Evolutionary conservation across 2,797 vertebrate species (phyloP), one percentile per base, ranked within the genome.

Genomic region (Diplodus sargus): DNA sequence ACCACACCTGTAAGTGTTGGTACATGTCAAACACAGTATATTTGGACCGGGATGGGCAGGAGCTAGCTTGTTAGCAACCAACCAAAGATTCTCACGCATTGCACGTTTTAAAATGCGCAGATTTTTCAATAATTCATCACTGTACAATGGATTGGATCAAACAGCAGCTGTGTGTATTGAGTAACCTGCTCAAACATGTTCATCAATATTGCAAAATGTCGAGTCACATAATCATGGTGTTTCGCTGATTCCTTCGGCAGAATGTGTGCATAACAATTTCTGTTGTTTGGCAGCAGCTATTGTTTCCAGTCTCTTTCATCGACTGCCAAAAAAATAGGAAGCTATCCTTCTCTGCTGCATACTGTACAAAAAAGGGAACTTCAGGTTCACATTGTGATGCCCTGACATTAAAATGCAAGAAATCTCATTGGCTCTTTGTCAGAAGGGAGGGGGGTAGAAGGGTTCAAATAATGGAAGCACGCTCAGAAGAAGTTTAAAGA

Each of bases 351-450:
- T 10, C 42, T 39, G 16, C 3, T 34, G 22, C 14, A 39, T 47
- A 39, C 11, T 3, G 0, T 22, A 48, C 4, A 71, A 51, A 75
- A 61, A 13, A 74, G 57, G 60, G 20, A 58, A 57, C 54, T 57
- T 42, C 5, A 34, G n/a, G 22, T 83, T 54, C n/a, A 16, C 43
- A 54, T 39, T 51, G 42, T 75, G 8, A 72, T 74, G 58, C 51
- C n/a, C n/a, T 74, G 51, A 75, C 51, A 49, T 53, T 23, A 22
- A 60, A 28, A 22, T 12, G 2, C 16, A 20, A 64, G 34, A 25
- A 47, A 69, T 77, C 47, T 84, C 72, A 88, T 87, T 90, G 86
- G 85, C 70, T 87, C 28, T 68, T 57, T 75, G 34, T 16, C 70
- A 28, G 28, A 28, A 4, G 28, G 28, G 4, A 4, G 28, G 28